phyloP scores from a whole-genome alignment of 2,888 invertebrate species.

The Parnassius apollo region DNA sequence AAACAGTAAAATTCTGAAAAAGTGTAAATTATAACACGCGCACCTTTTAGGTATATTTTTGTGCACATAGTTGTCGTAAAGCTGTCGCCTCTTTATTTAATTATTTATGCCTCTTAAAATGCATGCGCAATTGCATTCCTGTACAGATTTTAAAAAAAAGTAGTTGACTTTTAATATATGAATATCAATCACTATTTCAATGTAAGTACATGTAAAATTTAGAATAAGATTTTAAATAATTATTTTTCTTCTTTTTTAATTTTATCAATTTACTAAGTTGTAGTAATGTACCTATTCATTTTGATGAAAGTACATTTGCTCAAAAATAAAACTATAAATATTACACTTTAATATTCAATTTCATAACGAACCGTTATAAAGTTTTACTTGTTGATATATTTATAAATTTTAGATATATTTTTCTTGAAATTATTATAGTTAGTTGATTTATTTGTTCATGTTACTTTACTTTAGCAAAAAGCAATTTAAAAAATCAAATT shows the following conservation, averaged over 20 bases:
- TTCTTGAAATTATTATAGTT: background rate
- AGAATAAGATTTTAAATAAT: slow-evolving; percentile 44
- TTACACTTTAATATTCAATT: slow-evolving; percentile 37
- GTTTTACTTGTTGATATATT: slow-evolving; percentile 30
- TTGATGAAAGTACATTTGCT: slow-evolving; percentile 31
- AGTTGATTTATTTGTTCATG: background rate
- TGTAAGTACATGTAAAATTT: slow-evolving; percentile 45
- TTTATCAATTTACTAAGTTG: slow-evolving; percentile 12
- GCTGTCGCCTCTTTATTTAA: slow-evolving; percentile 33
- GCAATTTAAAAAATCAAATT: no score
- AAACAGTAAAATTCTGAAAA: background rate
- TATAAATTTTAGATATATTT: slow-evolving; percentile 23
- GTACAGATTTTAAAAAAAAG: slow-evolving; percentile 55
- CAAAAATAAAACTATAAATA: slow-evolving; percentile 8
- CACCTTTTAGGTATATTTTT: slow-evolving; percentile 1
- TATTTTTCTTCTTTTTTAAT: slow-evolving; percentile 18
- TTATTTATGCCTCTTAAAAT: slow-evolving; percentile 35
- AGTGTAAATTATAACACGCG: background rate
- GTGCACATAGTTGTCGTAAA: background rate
- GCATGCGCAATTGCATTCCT: slow-evolving; percentile 58
- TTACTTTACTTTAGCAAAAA: no score
- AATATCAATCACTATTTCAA: slow-evolving; percentile 70
- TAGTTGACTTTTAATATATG: slow-evolving; percentile 65
- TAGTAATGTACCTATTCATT: background rate
- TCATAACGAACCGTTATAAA: slow-evolving; percentile 31